Evolutionary conservation across 2,797 vertebrate genomes (phyloP).

Genomic region (Aeoliscus strigatus): DNA sequence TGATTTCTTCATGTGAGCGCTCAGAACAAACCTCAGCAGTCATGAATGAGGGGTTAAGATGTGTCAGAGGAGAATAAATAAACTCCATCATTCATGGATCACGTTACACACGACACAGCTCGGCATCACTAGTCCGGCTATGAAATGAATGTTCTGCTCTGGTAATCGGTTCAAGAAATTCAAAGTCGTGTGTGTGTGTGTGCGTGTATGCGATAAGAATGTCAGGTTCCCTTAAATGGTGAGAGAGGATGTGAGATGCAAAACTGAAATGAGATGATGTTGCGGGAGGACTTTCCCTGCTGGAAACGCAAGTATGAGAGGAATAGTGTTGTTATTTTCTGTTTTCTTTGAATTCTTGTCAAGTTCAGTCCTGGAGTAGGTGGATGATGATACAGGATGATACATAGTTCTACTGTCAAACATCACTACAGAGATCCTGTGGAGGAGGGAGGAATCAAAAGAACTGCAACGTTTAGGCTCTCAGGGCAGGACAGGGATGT

Average conservation of each 20-base stretch:
- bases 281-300: slow-evolving; percentile 23
- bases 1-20: too few relatives aligned
- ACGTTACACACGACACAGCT: not conserved
- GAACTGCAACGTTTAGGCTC: too few relatives aligned
- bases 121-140: slow-evolving; percentile 9
- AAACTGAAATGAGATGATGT: slow-evolving; percentile 13
- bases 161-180: slow-evolving; percentile 33
- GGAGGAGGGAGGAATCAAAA: too few relatives aligned
- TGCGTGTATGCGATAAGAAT: too few relatives aligned
- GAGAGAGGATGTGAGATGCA: slow-evolving; percentile 45
- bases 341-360: too few relatives aligned
- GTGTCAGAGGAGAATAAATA: slow-evolving; percentile 3
- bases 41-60: slow-evolving; percentile 1
- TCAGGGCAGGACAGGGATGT: too few relatives aligned
- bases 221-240: slow-evolving; percentile 59
- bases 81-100: slow-evolving; percentile 2
- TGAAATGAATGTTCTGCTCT: slow-evolving; percentile 2
- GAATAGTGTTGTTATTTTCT: too few relatives aligned
- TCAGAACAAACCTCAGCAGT: slow-evolving; percentile 14
- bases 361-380: too few relatives aligned
- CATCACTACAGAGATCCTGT: too few relatives aligned
- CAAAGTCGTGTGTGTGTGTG: slow-evolving; percentile 7
- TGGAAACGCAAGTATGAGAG: too few relatives aligned
- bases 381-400: too few relatives aligned
- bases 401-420: too few relatives aligned